Conservation (phyloP, 2,797 vertebrate species). For the Acanthiza pusilla region DNA sequence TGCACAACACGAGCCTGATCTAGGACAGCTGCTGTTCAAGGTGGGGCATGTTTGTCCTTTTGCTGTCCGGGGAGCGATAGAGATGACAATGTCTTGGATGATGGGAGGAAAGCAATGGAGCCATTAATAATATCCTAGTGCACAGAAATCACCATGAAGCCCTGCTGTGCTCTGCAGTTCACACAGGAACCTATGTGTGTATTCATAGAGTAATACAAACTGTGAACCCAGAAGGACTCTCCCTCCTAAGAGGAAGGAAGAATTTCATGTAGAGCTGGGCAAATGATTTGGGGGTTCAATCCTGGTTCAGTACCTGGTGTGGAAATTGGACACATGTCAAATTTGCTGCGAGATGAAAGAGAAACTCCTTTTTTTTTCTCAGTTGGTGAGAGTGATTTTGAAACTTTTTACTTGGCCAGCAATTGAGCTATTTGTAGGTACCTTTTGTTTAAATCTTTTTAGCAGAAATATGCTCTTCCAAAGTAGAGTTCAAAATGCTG, state of each 20-base stretch:
- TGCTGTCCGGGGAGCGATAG: fast-evolving
- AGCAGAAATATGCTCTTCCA: not conserved
- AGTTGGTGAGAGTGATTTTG: not conserved
- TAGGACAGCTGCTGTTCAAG: not conserved
- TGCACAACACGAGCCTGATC: not conserved
- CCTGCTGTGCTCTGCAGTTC: not conserved
- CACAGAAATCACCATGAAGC: not conserved
- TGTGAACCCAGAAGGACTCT: not conserved
- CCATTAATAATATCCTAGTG: not conserved
- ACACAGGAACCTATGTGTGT: not conserved
- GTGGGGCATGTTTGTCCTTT: not conserved
- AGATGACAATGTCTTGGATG: not conserved
- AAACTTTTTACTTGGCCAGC: not conserved
- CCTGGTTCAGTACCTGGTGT: not conserved
- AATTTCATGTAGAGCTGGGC: not conserved
- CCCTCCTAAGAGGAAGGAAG: not conserved
- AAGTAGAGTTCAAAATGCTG: not conserved
- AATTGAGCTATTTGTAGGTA: not conserved
- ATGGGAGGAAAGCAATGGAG: not conserved
- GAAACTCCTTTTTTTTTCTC: not conserved
- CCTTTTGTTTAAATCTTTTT: not conserved
- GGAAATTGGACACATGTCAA: not conserved
- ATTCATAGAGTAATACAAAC: not conserved
- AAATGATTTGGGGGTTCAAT: not conserved
- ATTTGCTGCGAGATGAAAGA: not conserved